A percentile compares a stretch with the other conserved stretches of the same genome.
Conservation (phyloP, 1,140 invertebrate genomes). For the Drosophila kurseongensis region DNA sequence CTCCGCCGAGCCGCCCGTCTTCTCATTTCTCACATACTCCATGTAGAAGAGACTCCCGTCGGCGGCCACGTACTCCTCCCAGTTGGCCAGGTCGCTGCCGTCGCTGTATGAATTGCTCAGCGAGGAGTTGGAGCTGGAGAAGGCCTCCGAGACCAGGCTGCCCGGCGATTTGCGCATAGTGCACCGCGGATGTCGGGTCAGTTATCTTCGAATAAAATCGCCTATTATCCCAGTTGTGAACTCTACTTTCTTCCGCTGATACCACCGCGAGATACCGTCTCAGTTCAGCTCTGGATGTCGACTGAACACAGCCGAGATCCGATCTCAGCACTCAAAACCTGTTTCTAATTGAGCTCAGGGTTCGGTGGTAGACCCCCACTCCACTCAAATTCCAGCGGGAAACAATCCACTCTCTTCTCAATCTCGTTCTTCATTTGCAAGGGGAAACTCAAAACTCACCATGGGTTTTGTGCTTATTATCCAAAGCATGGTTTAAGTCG, state of each 20-base stretch:
- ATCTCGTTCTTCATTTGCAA: neutral
- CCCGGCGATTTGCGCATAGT: constrained; percentile 74
- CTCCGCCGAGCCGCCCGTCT: constrained; percentile 39
- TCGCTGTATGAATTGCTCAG: constrained; percentile 74
- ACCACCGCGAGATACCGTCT: constrained; percentile 1
- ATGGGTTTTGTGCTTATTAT: neutral
- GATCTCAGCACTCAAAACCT: constrained; percentile 34
- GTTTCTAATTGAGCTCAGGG: constrained; percentile 33
- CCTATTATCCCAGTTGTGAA: constrained; percentile 1
- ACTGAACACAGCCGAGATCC: constrained; percentile 15
- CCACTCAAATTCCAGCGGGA: constrained; percentile 34
- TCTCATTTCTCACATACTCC: constrained; percentile 67
- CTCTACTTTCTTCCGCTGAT: neutral
- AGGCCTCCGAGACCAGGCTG: constrained; percentile 67
- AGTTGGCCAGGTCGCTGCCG: constrained; percentile 79
- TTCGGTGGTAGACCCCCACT: constrained; percentile 1
- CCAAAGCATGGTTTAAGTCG: no score
- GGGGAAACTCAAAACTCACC: constrained; percentile 28
- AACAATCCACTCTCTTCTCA: constrained; percentile 23
- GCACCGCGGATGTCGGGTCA: neutral
- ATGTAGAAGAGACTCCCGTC: constrained; percentile 80
- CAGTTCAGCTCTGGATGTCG: constrained; percentile 17
- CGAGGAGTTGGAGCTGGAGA: constrained; percentile 74
- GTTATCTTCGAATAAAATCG: neutral
- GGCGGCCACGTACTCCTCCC: constrained; percentile 78